A percentile compares a stretch with the other conserved stretches of the same genome.
phyloP scores from a whole-genome alignment of 2,888 invertebrate species.

The Tenthredo amoena region DNA sequence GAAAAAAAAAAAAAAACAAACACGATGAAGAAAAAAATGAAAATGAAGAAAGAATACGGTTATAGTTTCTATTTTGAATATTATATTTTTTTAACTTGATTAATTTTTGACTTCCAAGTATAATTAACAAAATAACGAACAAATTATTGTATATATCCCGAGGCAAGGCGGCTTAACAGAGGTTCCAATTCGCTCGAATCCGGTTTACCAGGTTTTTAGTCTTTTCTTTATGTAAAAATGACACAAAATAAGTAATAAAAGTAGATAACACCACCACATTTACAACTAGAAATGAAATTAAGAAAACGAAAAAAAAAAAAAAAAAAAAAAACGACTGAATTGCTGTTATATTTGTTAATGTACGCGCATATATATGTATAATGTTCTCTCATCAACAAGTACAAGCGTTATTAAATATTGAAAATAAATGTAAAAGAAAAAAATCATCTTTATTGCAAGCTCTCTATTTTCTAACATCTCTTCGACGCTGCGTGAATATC shows the following conservation, averaged over 20 bases:
- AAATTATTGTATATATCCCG: slow-evolving; percentile 57
- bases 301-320: not conserved
- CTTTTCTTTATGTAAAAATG: not conserved
- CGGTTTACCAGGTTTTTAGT: not conserved
- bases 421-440: not conserved
- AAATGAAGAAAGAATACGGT: slow-evolving; percentile 64
- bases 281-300: not conserved
- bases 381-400: not conserved
- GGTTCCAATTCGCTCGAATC: slow-evolving; percentile 21
- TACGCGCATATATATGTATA: not conserved
- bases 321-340: slow-evolving; percentile 2
- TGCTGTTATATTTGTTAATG: slow-evolving; percentile 2
- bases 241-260: not conserved
- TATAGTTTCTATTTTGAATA: slow-evolving; percentile 72
- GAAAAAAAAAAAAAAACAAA: slow-evolving; percentile 47
- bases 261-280: not conserved
- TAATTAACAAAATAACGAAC: slow-evolving; percentile 55
- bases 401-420: not conserved
- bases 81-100: slow-evolving; percentile 71
- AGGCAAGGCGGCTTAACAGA: slow-evolving; percentile 55
- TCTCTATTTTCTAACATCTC: not conserved
- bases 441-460: not conserved
- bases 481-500: not conserved
- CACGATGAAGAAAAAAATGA: slow-evolving; percentile 52
- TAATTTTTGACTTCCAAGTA: slow-evolving; percentile 68